Conservation (phyloP, 2,888 invertebrate species). For the Stictocephala bisonia region DNA sequence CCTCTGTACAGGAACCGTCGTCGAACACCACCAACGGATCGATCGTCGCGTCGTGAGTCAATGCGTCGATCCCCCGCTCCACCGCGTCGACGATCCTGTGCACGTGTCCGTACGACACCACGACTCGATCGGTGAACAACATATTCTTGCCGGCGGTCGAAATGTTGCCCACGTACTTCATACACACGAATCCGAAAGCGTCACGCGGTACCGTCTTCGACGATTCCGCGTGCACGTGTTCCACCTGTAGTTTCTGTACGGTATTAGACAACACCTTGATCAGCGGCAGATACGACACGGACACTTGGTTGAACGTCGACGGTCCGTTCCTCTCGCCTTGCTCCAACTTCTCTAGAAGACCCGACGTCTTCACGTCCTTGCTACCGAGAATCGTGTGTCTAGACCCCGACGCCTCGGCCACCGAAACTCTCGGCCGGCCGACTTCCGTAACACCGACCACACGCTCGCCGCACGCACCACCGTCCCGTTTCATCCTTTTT, state of each 20-base stretch:
- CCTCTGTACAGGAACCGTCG: no score
- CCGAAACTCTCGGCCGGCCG: background rate
- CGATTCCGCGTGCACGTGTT: constrained; percentile 20
- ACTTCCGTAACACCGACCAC: background rate
- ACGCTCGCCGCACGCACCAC: no score
- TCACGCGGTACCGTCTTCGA: background rate
- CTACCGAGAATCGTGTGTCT: constrained; percentile 1
- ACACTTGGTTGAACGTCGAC: background rate
- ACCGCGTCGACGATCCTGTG: background rate
- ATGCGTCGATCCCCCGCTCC: background rate
- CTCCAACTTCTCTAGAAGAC: background rate
- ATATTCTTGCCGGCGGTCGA: constrained; percentile 6
- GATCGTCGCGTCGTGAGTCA: background rate
- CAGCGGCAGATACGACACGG: background rate
- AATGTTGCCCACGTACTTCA: constrained; percentile 11
- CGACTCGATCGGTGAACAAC: background rate
- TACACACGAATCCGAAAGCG: background rate
- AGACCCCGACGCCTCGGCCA: background rate
- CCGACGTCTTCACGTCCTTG: background rate
- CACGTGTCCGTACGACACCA: background rate
- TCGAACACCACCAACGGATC: background rate
- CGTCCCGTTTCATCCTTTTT: no score
- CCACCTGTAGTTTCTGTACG: constrained; percentile 17
- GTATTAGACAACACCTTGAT: background rate
- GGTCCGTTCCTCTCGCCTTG: background rate